phyloP scores from a whole-genome alignment of 2,888 invertebrate species.

The Limnephilus marmoratus region DNA sequence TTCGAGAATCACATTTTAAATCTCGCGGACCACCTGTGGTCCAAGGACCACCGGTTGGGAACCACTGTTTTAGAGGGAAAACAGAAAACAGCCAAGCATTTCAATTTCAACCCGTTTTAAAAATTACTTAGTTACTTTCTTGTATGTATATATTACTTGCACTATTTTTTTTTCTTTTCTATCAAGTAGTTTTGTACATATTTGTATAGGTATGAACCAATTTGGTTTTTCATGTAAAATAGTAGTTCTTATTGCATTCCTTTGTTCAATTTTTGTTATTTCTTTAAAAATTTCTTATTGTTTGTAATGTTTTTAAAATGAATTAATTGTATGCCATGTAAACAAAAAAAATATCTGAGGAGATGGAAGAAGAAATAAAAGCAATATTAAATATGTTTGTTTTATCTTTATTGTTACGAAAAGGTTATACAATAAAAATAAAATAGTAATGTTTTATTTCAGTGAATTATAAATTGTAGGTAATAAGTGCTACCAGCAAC shows the following conservation, averaged over 20 bases:
- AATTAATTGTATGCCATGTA: not conserved
- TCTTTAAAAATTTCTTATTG: not conserved
- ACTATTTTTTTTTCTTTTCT: no score
- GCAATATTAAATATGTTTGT: not conserved
- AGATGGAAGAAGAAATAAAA: not conserved
- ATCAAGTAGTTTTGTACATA: no score
- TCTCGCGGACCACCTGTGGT: no score
- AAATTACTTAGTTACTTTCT: no score
- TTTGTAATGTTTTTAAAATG: not conserved
- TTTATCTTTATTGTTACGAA: constrained; percentile 46
- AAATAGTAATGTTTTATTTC: constrained; percentile 39
- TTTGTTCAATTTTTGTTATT: not conserved
- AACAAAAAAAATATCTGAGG: not conserved
- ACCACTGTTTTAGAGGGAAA: no score
- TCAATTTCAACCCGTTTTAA: no score
- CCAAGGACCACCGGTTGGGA: no score
- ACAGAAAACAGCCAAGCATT: no score
- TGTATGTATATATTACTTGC: no score
- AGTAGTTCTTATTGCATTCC: not conserved
- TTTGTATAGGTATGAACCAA: no score
- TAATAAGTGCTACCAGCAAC: constrained; percentile 59
- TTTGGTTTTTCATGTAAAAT: no score
- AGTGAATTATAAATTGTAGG: constrained; percentile 26
- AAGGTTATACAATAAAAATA: constrained; percentile 48
- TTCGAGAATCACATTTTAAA: no score